Evolutionary conservation across 2,888 invertebrate genomes (phyloP), one percentile per base, ranked within the genome.

Genomic region (Torymus auratus): DNA sequence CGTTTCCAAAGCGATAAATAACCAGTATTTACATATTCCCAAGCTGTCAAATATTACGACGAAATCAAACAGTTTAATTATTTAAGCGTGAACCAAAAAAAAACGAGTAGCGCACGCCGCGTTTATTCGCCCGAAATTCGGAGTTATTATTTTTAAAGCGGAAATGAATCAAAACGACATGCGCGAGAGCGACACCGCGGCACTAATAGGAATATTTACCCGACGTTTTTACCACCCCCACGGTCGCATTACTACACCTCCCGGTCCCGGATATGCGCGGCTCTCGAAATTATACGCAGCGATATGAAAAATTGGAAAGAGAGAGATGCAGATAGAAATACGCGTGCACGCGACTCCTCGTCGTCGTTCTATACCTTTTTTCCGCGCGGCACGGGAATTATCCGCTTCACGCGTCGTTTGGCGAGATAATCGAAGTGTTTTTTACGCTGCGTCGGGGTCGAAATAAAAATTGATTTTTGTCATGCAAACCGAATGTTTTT

Each of bases 401-500:
- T 62, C 67, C 55, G 62, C 61, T 69, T 76, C 76, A 62, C 61
- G 61, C 62, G 41, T 69, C 60, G 69, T 60, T 76, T 76, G 61
- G 69, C 61, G 53, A 28, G 67, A 76, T 76, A 76, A 76, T 69
- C 76, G 69, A 76, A 69, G 61, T 69, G 28, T 28, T 2, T 53
- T 76, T 76, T 28, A 62, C 61, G 58, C 67, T 67, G n/a, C n/a
- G 41, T 55, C 53, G 28, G 4, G 50, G 50, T 14, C 15, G 28
- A 53, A 68, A 52, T 72, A 52, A 52, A 74, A 75, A 75, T 75
- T 2, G 52, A 60, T 67, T 50, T 61, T 23, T 52, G 12, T 60
- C 23, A 53, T 53, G 50, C 23, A 52, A 52, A n/a, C 23, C 28
- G 20, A 62, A 62, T n/a, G 41, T 41, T 62, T 14, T 62, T 23